A percentile compares a stretch with the other conserved stretches of the same genome.
Evolutionary conservation across 1,140 invertebrate genomes (phyloP).

Genomic region (Drosophila subobscura): DNA sequence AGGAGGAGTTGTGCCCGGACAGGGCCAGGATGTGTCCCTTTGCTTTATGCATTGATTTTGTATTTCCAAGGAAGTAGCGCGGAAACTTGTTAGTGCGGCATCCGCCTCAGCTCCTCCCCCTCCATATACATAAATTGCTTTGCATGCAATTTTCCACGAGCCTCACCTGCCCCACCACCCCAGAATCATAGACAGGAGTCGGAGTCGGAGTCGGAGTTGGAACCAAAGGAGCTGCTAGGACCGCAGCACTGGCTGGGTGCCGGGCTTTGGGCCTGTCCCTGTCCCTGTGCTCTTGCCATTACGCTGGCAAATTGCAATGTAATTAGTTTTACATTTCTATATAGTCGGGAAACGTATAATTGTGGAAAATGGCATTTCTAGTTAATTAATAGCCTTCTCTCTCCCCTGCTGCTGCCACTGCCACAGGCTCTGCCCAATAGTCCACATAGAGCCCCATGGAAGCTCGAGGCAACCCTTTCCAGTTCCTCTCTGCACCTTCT

Average conservation of each 20-base stretch:
- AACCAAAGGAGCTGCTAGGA: too few species aligned
- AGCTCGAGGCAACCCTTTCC: slow-evolving; percentile 4
- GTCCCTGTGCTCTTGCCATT: slow-evolving; percentile 53
- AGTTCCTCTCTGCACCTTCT: slow-evolving; percentile 47
- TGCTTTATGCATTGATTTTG: slow-evolving; percentile 73
- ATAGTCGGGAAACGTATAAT: slow-evolving; percentile 79
- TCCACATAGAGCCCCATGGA: slow-evolving; percentile 25
- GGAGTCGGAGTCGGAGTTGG: too few species aligned
- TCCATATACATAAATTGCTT: slow-evolving; percentile 63
- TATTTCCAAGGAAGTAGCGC: slow-evolving; percentile 78
- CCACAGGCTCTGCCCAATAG: slow-evolving; percentile 4
- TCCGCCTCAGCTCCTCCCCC: slow-evolving; percentile 12
- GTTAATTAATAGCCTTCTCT: slow-evolving; percentile 74
- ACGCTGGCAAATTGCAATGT: slow-evolving; percentile 81
- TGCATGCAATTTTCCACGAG: slow-evolving; percentile 67
- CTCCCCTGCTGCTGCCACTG: not conserved
- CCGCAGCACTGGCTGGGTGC: slow-evolving; percentile 14
- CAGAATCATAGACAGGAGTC: slow-evolving; percentile 6
- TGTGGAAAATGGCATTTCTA: slow-evolving; percentile 81
- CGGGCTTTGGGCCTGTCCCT: slow-evolving; percentile 36
- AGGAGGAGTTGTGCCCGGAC: not conserved
- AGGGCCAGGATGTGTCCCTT: slow-evolving; percentile 62
- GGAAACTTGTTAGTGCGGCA: slow-evolving; percentile 72
- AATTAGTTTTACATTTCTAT: slow-evolving; percentile 83
- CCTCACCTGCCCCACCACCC: slow-evolving; percentile 2